Conservation (phyloP, 2,113 vertebrate species). For the Pycnonotus jocosus region DNA sequence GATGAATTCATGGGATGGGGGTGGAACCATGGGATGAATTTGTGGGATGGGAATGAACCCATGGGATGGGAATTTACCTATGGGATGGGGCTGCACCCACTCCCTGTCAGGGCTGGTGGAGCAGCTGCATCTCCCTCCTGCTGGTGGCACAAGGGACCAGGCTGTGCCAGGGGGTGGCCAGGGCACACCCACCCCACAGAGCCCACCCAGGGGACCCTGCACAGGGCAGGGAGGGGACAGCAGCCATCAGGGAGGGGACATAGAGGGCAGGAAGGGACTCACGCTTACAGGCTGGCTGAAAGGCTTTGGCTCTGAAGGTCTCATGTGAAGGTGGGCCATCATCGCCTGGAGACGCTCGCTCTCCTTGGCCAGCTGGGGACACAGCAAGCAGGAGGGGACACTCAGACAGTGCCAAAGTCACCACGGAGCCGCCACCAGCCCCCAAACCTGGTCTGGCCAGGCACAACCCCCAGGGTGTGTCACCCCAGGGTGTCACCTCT, state of each 20-base stretch:
- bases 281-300: constrained; percentile 93
- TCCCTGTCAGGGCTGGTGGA: fast-evolving
- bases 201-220: neutral
- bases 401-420: neutral
- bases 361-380: constrained; percentile 90
- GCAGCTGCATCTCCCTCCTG: neutral
- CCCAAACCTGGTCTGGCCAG: neutral
- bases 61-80: neutral
- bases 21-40: too few species aligned
- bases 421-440: fast-evolving
- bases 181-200: fast-evolving
- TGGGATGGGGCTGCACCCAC: neutral
- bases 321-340: constrained; percentile 99
- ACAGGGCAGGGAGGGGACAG: neutral
- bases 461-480: neutral
- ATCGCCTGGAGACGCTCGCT: constrained; percentile 97
- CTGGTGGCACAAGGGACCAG: neutral
- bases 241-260: fast-evolving
- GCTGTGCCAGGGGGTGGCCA: neutral
- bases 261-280: neutral
- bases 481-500: neutral
- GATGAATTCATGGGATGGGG: too few species aligned
- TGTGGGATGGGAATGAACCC: neutral
- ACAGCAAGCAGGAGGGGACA: neutral
- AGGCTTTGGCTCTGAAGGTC: constrained; percentile 97